Evolutionary conservation across 2,888 invertebrate genomes (phyloP), one percentile per base, ranked within the genome.

Genomic region (Byasa hedistus): DNA sequence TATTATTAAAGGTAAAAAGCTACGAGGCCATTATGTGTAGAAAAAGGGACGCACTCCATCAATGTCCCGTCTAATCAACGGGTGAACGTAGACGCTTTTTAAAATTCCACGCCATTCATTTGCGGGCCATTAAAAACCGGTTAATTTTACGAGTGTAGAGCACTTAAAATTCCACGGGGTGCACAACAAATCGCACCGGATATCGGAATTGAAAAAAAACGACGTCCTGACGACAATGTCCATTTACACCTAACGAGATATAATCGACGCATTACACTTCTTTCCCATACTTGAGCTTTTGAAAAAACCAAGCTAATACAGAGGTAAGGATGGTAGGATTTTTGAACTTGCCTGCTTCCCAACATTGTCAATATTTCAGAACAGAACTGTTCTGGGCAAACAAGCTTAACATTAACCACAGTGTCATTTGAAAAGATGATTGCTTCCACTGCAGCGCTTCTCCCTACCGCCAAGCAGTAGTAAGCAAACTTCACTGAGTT

Each of bases 161-260:
- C 79, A 78, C 79, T 79, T 79, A 79, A 79, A 75, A 76, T 77
- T 78, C 78, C 74, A 65, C 71, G 69, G 71, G 80, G 79, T 78
- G 79, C 76, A 71, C 74, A 80, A 81, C 79, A 82, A 86, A 87
- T 84, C 81, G 78, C 79, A 79, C 85, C 84, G 85, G 87, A 86
- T 85, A 86, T 84, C 80, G 81, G 82, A 81, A 79, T 79, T 81
- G 79, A 78, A 79, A 39, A 39, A 39, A 79, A 78, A 82, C 80
- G 80, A 80, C 81, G 75, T 75, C 77, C 75, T 74, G 75, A 75
- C 72, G 74, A 75, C 75, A 78, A 75, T 76, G 76, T 77, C 84
- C 87, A 87, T 88, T 88, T 87, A 81, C 87, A 85, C 84, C 82
- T 81, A 75, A 71, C 61, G 67, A 75, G 79, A 84, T 82, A 83